Percentiles rank a stretch among this genome's conserved stretches.
phyloP scores from a whole-genome alignment of 2,888 invertebrate species.

The Pachymerium ferrugineum region DNA sequence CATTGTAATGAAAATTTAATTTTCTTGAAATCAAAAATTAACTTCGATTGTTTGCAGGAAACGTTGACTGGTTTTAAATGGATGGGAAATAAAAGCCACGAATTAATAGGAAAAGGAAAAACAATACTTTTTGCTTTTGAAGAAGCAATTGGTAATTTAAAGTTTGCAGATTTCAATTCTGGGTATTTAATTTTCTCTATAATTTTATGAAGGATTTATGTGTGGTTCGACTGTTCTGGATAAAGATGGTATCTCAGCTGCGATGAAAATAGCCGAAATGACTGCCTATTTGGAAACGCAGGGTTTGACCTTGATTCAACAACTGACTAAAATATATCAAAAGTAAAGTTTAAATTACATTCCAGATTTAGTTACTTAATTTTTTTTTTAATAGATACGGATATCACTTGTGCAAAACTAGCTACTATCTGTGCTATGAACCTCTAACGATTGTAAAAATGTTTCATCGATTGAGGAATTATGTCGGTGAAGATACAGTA shows the following conservation, averaged over 20 bases:
- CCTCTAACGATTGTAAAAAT: constrained; percentile 62
- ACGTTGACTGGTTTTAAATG: constrained; percentile 99
- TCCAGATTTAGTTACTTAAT: neutral
- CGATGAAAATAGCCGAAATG: constrained; percentile 70
- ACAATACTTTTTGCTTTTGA: constrained; percentile 89
- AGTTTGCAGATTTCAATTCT: neutral
- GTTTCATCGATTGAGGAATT: constrained; percentile 76
- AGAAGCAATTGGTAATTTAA: constrained; percentile 77
- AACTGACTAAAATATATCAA: constrained; percentile 68
- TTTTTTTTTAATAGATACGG: constrained; percentile 61
- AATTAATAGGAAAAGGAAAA: constrained; percentile 65
- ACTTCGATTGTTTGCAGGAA: constrained; percentile 59
- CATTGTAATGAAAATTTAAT: constrained; percentile 51
- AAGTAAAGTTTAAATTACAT: constrained; percentile 48
- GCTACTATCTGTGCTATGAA: constrained; percentile 84
- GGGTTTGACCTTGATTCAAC: constrained; percentile 48
- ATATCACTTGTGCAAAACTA: constrained; percentile 77
- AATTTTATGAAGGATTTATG: constrained; percentile 66
- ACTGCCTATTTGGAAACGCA: constrained; percentile 61
- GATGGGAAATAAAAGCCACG: constrained; percentile 87
- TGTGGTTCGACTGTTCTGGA: constrained; percentile 80
- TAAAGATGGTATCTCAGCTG: constrained; percentile 94
- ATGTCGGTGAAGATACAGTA: constrained; percentile 57
- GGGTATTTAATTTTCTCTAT: constrained; percentile 27
- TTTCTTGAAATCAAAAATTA: neutral